Evolutionary conservation across 1,140 invertebrate species (phyloP), one percentile per base, ranked within the genome.

Genomic region (Cyclina sinensis): DNA sequence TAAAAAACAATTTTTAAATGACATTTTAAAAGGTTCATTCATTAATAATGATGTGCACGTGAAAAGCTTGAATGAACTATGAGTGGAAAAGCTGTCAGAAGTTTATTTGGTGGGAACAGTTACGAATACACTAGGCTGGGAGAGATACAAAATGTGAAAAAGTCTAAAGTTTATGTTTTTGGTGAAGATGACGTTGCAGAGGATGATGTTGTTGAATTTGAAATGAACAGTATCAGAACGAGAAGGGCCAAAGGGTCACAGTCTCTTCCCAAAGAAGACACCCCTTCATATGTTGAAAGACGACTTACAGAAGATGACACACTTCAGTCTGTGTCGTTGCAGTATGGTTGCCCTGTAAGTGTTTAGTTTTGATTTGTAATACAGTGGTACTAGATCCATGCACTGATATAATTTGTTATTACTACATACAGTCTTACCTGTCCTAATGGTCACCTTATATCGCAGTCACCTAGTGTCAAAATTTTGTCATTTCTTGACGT

Each of bases 291-390:
- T 81, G 88, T 93, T 68, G 91, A 93, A 30, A 91, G 90, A 73
- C 76, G 90, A 57, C 74, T 94, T 9, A 70, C 51, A 1, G 89
- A 93, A 39, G 92, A 88, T 46, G 93, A 94, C 30, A 93, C 93
- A 21, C 62, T 94, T 18, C 93, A 92, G 74, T 92, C 90, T 57
- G 16, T 94, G 43, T 89, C 93, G 14, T 74, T 94, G 14, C 91
- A 92, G 78, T 94, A 92, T 85, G 87, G 91, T 37, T 93, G 93
- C 76, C 92, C 91, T 73, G 93, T 94, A 90, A 90, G 90, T 89
- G 24, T 43, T 37, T 39, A 21, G 21, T 46, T 21, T n/a, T n/a
- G n/a, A n/a, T n/a, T n/a, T n/a, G n/a, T n/a, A n/a, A n/a, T n/a
- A n/a, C n/a, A n/a, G n/a, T n/a, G n/a, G n/a, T n/a, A n/a, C n/a